Evolutionary conservation across 1,140 invertebrate species (phyloP).

Genomic region (Brachionus angularis): DNA sequence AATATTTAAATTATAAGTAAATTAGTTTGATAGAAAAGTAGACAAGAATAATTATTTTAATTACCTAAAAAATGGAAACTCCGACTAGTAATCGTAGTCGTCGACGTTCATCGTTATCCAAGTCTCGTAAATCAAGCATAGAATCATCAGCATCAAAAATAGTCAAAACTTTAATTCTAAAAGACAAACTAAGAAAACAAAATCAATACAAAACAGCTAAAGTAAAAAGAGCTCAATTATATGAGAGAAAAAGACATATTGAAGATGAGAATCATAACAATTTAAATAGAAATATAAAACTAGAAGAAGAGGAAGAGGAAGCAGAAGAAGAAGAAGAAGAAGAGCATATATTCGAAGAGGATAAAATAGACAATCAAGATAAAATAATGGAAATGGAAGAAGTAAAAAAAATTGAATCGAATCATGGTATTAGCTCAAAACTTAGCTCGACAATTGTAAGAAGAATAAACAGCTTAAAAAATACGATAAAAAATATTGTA

Average conservation of each 20-base stretch:
- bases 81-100: background rate
- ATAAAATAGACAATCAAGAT: background rate
- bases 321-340: background rate
- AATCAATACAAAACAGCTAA: constrained; percentile 12
- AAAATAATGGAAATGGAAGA: background rate
- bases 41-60: too few relatives aligned
- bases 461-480: constrained; percentile 5
- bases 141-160: constrained; percentile 10
- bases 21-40: too few relatives aligned
- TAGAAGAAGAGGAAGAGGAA: too few relatives aligned
- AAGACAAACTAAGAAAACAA: constrained; percentile 12
- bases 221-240: constrained; percentile 5
- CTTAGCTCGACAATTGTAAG: background rate
- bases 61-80: constrained; percentile 22
- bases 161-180: background rate
- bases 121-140: background rate
- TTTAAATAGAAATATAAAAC: too few relatives aligned
- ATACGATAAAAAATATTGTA: constrained; percentile 7
- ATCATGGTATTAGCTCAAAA: background rate
- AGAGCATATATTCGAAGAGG: background rate
- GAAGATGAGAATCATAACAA: too few relatives aligned
- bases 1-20: too few relatives aligned
- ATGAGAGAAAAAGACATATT: background rate
- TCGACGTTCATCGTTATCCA: constrained; percentile 2
- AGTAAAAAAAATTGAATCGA: background rate